A percentile compares a stretch with the other conserved stretches of the same genome.
phyloP scores from a whole-genome alignment of 2,797 vertebrate species.

The Anguilla obscura region DNA sequence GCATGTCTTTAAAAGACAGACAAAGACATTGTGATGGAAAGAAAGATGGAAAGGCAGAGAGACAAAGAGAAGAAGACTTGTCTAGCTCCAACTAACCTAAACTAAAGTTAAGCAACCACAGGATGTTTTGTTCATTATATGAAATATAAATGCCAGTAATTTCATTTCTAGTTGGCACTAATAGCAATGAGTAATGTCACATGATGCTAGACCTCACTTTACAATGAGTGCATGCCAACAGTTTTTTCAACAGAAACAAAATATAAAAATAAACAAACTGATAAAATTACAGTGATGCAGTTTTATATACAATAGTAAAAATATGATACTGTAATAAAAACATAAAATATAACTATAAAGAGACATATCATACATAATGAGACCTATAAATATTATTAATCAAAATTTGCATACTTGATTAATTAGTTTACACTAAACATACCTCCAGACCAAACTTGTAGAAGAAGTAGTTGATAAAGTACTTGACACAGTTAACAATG shows the following conservation, averaged over 20 bases:
- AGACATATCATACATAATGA: background rate
- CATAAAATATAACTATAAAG: background rate
- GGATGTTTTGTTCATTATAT: background rate
- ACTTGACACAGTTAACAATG: constrained; percentile 88
- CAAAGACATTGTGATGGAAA: background rate
- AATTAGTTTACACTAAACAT: constrained; percentile 6
- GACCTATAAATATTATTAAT: background rate
- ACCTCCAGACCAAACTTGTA: constrained; percentile 99
- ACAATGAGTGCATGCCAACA: no score
- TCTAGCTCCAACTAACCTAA: background rate
- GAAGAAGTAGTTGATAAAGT: constrained; percentile 98
- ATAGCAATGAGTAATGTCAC: background rate
- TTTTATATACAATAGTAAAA: no score
- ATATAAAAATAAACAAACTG: no score
- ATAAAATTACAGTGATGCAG: no score
- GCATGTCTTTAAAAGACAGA: constrained; percentile 78
- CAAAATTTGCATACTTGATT: background rate
- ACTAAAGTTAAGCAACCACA: no score
- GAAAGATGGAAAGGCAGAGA: background rate
- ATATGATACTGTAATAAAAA: no score
- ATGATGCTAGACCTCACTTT: background rate
- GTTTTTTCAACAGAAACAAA: no score
- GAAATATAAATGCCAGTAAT: background rate
- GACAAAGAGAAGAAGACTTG: background rate
- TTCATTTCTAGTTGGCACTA: background rate